These are phyloP conservation scores for Maconellicoccus hirsutus DNA, from an alignment of 1,140 invertebrate genomes.

Conservation along the genomic window DNA sequence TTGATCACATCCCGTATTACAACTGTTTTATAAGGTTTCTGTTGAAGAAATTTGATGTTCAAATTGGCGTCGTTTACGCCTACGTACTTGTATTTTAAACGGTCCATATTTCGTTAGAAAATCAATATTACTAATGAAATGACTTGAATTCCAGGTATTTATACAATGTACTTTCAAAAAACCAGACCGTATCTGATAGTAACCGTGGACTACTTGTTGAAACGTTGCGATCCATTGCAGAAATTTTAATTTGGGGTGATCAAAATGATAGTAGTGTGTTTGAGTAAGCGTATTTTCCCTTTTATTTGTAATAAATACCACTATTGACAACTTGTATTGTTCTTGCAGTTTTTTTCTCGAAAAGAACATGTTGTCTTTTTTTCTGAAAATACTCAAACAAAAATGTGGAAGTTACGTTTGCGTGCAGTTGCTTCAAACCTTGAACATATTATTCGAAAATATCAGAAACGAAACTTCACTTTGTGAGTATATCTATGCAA, in stretches of 20 bases:
- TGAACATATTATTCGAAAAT: slow-evolving; percentile 99
- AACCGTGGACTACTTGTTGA: slow-evolving; percentile 93
- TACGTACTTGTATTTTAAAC: too few species aligned
- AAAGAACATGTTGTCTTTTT: slow-evolving; percentile 98
- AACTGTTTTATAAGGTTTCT: too few species aligned
- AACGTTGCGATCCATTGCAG: slow-evolving; percentile 90
- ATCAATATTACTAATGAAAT: too few species aligned
- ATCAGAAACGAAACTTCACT: slow-evolving; percentile 96
- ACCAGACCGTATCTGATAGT: slow-evolving; percentile 90
- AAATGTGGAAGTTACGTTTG: slow-evolving; percentile 95
- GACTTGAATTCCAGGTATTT: slow-evolving; percentile 57
- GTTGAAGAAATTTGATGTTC: too few species aligned
- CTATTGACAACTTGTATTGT: background rate
- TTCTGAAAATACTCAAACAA: slow-evolving; percentile 93
- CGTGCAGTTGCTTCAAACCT: slow-evolving; percentile 92
- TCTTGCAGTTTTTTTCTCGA: slow-evolving; percentile 84
- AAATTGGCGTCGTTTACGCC: too few species aligned
- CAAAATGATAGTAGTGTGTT: slow-evolving; percentile 99
- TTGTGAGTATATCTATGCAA: slow-evolving; percentile 57
- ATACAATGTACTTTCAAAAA: slow-evolving; percentile 89
- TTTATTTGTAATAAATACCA: background rate
- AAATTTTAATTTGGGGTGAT: slow-evolving; percentile 99
- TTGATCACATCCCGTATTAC: too few species aligned
- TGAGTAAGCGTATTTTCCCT: slow-evolving; percentile 52
- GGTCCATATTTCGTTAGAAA: background rate